Base-by-base conservation (phyloP, 2,797 vertebrate species). In the Amphiprion clarkii region DNA sequence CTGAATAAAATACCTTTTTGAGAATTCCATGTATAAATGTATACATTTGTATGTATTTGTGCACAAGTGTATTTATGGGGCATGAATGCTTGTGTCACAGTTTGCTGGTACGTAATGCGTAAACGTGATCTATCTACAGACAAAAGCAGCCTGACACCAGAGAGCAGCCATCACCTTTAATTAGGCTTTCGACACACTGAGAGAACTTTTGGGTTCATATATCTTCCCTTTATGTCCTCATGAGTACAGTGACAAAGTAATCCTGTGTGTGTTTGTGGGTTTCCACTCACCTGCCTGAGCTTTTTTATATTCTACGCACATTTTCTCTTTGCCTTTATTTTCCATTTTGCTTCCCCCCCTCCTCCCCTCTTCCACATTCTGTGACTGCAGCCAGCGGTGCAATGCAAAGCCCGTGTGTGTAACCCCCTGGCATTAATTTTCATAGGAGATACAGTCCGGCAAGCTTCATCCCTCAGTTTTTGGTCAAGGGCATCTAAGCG, bases 341-440 rank as follows among this genome's bases (percentile, higher is more conserved):
- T 53, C 5, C 0, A 10, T 59, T 31, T 63, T 42, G 7, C 19
- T 49, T 19, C 21, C n/a, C 67, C 60, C 53, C 10, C 53, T 44
- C 42, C 16, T 0, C 5, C 40, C 16, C 36, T 39, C 10, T 11
- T 46, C 27, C 33, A 67, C n/a, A 23, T 60, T 60, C 8, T 67
- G 60, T 44, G 74, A 70, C 71, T 62, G 46, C 13, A 59, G 79
- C 46, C 51, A 61, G 73, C 60, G 64, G 56, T 62, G 80, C 69
- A 84, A 89, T 81, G 74, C 66, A 82, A 58, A 76, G 68, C 71
- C 56, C 1, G 4, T 51, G 77, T 69, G 68, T 83, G 65, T 88
- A 89, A 91, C 84, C 89, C 82, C 58, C 60, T 89, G 88, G 85
- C 89, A 91, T 92, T 88, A 3, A 92, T 94, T 93, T 92, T 89